phyloP scores from a whole-genome alignment of 23 tunicate species.

The Corella eumyota region DNA sequence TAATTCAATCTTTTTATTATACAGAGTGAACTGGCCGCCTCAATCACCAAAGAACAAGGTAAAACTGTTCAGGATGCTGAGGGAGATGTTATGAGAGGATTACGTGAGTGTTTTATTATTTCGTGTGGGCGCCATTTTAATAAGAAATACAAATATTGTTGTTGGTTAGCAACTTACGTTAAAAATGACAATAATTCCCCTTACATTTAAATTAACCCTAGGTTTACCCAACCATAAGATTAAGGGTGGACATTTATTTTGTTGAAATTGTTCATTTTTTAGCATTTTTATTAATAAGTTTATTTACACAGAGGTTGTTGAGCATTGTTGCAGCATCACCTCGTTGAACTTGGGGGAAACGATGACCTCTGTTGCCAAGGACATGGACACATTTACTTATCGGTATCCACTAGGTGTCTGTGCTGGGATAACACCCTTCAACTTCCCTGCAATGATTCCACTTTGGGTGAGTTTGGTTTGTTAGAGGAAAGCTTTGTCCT shows the following conservation, averaged over 20 bases:
- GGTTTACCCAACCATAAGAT: too few species aligned
- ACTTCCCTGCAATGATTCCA: slow-evolving; percentile 99
- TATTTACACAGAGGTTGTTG: slow-evolving; percentile 76
- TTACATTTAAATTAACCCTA: too few species aligned
- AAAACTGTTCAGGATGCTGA: slow-evolving; percentile 95
- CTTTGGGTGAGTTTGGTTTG: slow-evolving; percentile 57
- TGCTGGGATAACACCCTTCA: slow-evolving; percentile 97
- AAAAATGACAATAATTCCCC: too few species aligned
- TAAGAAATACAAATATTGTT: too few species aligned
- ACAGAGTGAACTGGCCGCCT: slow-evolving; percentile 69
- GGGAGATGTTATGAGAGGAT: slow-evolving; percentile 96
- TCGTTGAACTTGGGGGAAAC: slow-evolving; percentile 89
- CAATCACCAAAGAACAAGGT: slow-evolving; percentile 92
- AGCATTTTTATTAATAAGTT: too few species aligned
- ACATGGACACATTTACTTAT: slow-evolving; percentile 90
- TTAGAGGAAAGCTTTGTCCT: neutral
- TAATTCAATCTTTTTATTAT: neutral
- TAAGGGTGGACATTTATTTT: too few species aligned
- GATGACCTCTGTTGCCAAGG: slow-evolving; percentile 80
- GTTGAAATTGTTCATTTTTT: too few species aligned
- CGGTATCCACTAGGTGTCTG: slow-evolving; percentile 97
- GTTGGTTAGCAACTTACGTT: too few species aligned
- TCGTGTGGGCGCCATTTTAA: too few species aligned
- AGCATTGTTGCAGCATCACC: slow-evolving; percentile 96
- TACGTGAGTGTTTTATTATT: slow-evolving; percentile 37